Evolutionary conservation across 2,113 vertebrate species (phyloP).

Genomic region (Alosa alosa): DNA sequence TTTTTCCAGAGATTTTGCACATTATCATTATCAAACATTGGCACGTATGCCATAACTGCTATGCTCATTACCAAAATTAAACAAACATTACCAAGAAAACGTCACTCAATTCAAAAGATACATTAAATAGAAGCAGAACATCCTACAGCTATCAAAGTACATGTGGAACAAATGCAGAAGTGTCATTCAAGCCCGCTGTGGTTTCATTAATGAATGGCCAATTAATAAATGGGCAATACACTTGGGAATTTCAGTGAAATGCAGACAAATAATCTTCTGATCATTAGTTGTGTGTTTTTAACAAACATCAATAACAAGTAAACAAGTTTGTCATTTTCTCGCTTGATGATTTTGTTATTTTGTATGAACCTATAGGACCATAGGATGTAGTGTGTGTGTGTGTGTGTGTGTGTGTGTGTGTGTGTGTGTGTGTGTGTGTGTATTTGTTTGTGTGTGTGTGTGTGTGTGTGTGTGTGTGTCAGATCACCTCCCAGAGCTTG

Average conservation of each 20-base stretch:
- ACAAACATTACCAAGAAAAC: too few species aligned
- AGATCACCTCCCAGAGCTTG: not conserved
- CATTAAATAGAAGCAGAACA: not conserved
- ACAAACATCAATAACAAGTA: not conserved
- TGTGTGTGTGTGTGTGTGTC: not conserved
- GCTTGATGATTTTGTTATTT: too few species aligned
- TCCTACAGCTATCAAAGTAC: too few species aligned
- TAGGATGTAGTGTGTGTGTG: slow-evolving; percentile 10
- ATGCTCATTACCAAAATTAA: not conserved
- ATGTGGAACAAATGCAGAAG: not conserved
- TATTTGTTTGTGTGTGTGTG: slow-evolving; percentile 3
- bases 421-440: not conserved
- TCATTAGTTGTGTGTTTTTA: not conserved
- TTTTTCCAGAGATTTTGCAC: not conserved
- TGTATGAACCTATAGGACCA: too few species aligned
- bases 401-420: too few species aligned
- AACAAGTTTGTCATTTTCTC: too few species aligned
- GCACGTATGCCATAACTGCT: not conserved
- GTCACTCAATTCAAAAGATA: too few species aligned
- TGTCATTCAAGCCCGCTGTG: not conserved
- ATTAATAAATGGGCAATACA: not conserved
- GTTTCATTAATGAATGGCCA: not conserved
- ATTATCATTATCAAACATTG: not conserved
- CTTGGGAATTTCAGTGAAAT: not conserved
- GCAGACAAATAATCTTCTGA: not conserved